phyloP scores from a whole-genome alignment of 2,888 invertebrate genomes.

The Eristalis tenax region DNA sequence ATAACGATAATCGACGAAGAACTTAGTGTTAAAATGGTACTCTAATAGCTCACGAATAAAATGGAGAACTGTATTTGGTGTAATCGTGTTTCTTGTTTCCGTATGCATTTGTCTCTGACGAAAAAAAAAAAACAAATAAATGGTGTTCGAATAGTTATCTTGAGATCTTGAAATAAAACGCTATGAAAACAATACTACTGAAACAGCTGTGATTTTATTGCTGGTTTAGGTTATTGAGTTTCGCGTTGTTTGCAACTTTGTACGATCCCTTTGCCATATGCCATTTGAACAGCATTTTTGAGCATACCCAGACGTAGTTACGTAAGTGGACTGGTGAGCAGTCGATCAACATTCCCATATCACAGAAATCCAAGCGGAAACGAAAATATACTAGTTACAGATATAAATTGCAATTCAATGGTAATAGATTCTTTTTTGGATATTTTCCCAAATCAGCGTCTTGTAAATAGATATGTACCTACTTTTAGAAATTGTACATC shows the following conservation, averaged over 20 bases:
- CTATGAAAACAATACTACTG: not conserved
- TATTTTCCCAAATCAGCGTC: not conserved
- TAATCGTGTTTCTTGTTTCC: constrained; percentile 26
- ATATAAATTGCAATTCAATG: not conserved
- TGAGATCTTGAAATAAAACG: constrained; percentile 21
- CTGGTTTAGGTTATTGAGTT: not conserved
- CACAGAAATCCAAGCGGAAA: no score
- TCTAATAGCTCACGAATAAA: constrained; percentile 53
- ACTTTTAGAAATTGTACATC: not conserved
- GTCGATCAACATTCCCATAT: not conserved
- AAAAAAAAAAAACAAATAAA: not conserved
- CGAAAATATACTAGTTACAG: no score
- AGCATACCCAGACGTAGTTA: not conserved
- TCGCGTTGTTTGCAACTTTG: not conserved
- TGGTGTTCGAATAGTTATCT: constrained; percentile 33
- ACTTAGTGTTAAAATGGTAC: constrained; percentile 49
- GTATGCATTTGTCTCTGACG: constrained; percentile 47
- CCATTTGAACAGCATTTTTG: not conserved
- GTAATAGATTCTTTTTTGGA: not conserved
- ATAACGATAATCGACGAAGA: constrained; percentile 57
- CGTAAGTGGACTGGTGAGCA: not conserved
- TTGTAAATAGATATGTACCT: not conserved
- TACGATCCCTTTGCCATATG: no score
- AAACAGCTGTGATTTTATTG: not conserved
- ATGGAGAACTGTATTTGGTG: constrained; percentile 26